A percentile compares a stretch with the other conserved stretches of the same genome.
Conservation (phyloP, 1,140 invertebrate species). For the Papilio glaucus region DNA sequence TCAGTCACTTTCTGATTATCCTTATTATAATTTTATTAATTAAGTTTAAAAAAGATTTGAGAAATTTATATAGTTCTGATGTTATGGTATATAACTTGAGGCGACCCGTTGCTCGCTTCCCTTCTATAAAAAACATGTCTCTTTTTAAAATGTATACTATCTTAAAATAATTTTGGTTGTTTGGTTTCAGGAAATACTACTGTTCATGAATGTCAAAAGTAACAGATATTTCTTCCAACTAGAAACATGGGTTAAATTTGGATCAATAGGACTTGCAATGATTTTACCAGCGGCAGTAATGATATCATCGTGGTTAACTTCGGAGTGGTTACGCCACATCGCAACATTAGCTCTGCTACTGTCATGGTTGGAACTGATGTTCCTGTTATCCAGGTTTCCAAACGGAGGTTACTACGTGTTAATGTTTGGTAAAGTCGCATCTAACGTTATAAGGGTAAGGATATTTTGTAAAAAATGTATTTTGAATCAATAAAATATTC, state of each 20-base stretch:
- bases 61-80: too few species aligned
- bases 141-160: too few species aligned
- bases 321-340: constrained; percentile 80
- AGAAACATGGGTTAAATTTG: constrained; percentile 81
- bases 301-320: constrained; percentile 44
- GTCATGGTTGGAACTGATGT: constrained; percentile 83
- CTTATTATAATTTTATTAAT: too few species aligned
- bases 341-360: constrained; percentile 81
- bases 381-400: constrained; percentile 82
- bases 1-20: constrained; percentile 43
- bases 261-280: constrained; percentile 61
- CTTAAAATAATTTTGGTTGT: too few species aligned
- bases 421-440: constrained; percentile 83
- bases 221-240: constrained; percentile 75
- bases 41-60: too few species aligned
- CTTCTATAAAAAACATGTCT: too few species aligned
- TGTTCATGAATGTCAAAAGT: constrained; percentile 75
- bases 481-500: too few species aligned
- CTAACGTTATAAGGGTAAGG: constrained; percentile 79
- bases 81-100: too few species aligned
- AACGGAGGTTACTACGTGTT: constrained; percentile 83
- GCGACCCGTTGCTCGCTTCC: too few species aligned
- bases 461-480: not conserved
- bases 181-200: constrained; percentile 81
- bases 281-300: constrained; percentile 56